Conservation (phyloP, 2,888 invertebrate genomes). For the Stictocephala bisonia region DNA sequence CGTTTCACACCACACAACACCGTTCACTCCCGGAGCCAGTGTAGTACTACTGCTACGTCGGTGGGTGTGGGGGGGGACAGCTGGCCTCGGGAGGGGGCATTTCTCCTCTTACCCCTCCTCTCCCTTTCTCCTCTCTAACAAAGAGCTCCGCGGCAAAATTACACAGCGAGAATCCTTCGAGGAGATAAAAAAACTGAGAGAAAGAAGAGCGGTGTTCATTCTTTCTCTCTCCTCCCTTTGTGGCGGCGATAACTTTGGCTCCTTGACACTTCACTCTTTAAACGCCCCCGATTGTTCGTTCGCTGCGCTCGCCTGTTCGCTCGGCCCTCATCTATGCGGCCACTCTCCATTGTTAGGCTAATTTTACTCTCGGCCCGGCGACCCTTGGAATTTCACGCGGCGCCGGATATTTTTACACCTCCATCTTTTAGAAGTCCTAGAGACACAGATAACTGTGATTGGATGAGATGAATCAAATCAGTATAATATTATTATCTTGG, state of each 20-base stretch:
- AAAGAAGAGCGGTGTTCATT: neutral
- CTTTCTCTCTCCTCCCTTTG: constrained; percentile 3
- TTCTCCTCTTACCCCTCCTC: neutral
- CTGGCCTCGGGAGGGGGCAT: neutral
- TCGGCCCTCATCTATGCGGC: neutral
- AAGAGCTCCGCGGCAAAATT: constrained; percentile 14
- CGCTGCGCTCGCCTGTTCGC: neutral
- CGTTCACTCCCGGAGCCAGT: constrained; percentile 2
- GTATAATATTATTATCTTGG: too few species aligned
- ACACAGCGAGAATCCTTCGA: constrained; percentile 26
- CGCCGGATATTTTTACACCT: too few species aligned
- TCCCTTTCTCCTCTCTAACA: constrained; percentile 9
- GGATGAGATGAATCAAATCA: too few species aligned
- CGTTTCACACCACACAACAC: too few species aligned
- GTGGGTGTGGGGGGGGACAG: neutral
- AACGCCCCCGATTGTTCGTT: constrained; percentile 23
- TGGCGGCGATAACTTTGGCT: too few species aligned
- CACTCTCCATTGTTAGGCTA: neutral
- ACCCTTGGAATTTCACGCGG: too few species aligned
- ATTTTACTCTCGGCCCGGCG: constrained; percentile 17
- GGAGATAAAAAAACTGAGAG: neutral
- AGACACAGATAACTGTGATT: too few species aligned
- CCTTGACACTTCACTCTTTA: constrained; percentile 7
- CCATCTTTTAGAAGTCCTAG: too few species aligned
- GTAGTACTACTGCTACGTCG: constrained; percentile 22